Evolutionary conservation across 2,113 vertebrate genomes (phyloP), one percentile per base, ranked within the genome.

Genomic region (Tetraodon nigroviridis): DNA sequence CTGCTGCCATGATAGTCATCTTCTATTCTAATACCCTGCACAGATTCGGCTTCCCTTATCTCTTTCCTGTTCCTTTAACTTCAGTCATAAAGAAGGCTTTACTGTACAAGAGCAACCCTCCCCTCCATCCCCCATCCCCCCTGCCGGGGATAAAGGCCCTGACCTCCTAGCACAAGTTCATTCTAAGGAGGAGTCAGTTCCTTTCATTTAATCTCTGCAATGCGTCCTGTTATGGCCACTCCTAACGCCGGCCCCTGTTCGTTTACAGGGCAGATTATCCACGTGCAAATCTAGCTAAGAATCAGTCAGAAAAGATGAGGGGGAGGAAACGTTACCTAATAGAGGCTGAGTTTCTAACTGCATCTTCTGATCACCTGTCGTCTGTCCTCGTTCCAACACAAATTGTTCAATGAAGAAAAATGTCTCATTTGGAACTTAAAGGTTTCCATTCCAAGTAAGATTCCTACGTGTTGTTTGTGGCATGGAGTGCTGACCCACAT

Each of bases 151-250:
- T 3, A 50, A 51, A 67, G 61, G 50, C 50, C 47, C 48, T 15
- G 0, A 51, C 41, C 64, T 58, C 48, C 16, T 41, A 10, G 57
- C 37, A 37, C 18, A 50, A 37, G 54, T 58, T 74, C 58, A 64
- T 22, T 69, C 56, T 17, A 56, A 78, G 52, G 46, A 5, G 56
- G 65, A 63, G 64, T 74, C 58, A 17, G n/a, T 77, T 37, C 58
- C 24, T 75, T 76, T 65, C 64, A 78, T 67, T 32, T 65, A 49
- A 69, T 73, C 47, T 44, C 29, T 37, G 21, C 18, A 66, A 47
- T 60, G 63, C 74, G 74, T 83, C 78, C 84, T 78, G 69, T 72
- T 69, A 59, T 65, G 75, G 67, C 52, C 48, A 76, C 75, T 63
- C 67, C 69, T 41, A 61, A 75, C 66, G n/a, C 71, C 37, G 1